A percentile compares a stretch with the other conserved stretches of the same genome.
Conservation (phyloP, 2,888 invertebrate species). For the Apotomis betuletana region DNA sequence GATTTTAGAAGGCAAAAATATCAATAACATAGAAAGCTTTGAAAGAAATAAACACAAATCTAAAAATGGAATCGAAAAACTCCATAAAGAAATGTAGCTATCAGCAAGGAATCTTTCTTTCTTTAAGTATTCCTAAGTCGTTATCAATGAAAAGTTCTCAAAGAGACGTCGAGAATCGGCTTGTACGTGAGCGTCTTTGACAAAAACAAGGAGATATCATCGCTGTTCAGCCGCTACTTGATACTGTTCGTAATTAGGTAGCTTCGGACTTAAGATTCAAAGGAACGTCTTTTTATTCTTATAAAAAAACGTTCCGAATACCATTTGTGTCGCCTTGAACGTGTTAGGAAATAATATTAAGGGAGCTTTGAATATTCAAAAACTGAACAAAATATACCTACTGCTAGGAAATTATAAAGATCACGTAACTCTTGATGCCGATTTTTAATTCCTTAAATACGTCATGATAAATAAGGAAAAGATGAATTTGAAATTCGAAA, state of each 20-base stretch:
- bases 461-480: no score
- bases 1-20: background rate
- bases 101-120: slow-evolving; percentile 22
- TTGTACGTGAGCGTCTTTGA: slow-evolving; percentile 24
- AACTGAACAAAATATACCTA: no score
- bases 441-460: no score
- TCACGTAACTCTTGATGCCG: no score
- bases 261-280: slow-evolving; percentile 9
- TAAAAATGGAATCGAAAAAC: slow-evolving; percentile 18
- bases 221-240: slow-evolving; percentile 8
- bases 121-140: slow-evolving; percentile 34
- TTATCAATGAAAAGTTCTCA: slow-evolving; percentile 37
- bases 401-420: no score
- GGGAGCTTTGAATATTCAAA: no score
- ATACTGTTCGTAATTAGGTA: slow-evolving; percentile 20
- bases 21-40: background rate
- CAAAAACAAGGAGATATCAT: slow-evolving; percentile 18
- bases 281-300: background rate
- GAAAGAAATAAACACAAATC: slow-evolving; percentile 21
- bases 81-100: slow-evolving; percentile 15
- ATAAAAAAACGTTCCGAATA: background rate
- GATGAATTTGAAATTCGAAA: no score
- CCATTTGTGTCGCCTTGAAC: no score
- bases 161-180: slow-evolving; percentile 31
- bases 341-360: no score